Base-by-base conservation (phyloP, 2,888 invertebrate genomes). In the Melanophora roralis region DNA sequence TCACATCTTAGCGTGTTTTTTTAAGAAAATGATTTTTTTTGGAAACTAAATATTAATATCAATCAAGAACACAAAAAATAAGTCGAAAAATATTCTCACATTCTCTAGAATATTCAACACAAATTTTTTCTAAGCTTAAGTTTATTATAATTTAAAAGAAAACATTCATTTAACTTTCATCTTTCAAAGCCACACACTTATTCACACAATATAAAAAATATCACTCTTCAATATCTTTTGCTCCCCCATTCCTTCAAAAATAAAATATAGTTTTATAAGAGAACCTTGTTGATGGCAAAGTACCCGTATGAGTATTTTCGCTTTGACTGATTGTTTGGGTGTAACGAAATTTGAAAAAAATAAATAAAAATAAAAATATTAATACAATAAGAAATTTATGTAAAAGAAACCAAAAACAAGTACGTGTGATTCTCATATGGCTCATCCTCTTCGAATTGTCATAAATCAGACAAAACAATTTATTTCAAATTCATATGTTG, bases 401-500 rank as follows among this genome's bases (percentile, higher is more conserved):
- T 9, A 8, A 45, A 57, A 62, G 16, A 49, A 38, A 72, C 51
- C 62, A 43, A 62, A 69, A 73, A 65, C 40, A 78, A 64, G 55
- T 68, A 49, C 64, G 49, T 76, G 76, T 57, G 57, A 57, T 64
- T 64, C 57, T 71, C 59, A 69, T 64, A 64, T 76, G 76, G 79
- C 62, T 67, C 80, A 76, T 74, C 73, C 69, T 69, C 65, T 72
- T 76, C 71, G 76, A 78, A 62, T 78, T 71, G 82, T 80, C 83
- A 87, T 86, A 86, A 86, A 86, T 87, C 87, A 85, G 65, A 81
- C 73, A 68, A 75, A 73, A 83, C 83, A 83, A 83, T 85, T 86
- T 86, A 83, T 84, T 87, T 87, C 84, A 86, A 84, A 87, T 87
- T 85, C 87, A 87, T 87, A 87, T 83, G 85, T 85, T 86, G 85